Evolutionary conservation across 2,888 invertebrate genomes (phyloP).

Genomic region (Apoderus coryli): DNA sequence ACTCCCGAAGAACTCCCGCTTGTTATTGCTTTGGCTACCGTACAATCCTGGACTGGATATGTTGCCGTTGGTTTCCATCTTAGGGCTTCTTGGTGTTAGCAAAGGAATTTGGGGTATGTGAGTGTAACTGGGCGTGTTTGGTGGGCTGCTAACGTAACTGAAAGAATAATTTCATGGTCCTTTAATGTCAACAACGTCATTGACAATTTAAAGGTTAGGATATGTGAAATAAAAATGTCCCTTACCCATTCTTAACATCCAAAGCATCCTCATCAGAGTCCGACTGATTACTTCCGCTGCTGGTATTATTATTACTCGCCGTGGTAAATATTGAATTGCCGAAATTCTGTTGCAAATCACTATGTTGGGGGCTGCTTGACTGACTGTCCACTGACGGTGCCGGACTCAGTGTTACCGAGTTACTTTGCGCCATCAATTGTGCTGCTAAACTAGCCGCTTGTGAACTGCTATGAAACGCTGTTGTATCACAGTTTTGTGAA

Average conservation of each 20-base stretch:
- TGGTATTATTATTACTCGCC: slow-evolving; percentile 30
- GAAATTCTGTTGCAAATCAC: slow-evolving; percentile 37
- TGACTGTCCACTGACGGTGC: slow-evolving; percentile 81
- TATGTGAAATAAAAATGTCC: too few relatives aligned
- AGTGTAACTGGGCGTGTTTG: slow-evolving; percentile 38
- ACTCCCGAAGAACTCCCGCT: too few relatives aligned
- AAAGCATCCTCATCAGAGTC: slow-evolving; percentile 70
- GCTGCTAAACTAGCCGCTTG: slow-evolving; percentile 49
- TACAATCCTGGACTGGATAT: too few relatives aligned
- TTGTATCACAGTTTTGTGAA: slow-evolving; percentile 28
- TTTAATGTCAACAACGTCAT: too few relatives aligned
- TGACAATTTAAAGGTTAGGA: too few relatives aligned
- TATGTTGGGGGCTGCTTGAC: slow-evolving; percentile 71
- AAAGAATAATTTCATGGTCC: too few relatives aligned
- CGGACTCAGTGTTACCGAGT: slow-evolving; percentile 81
- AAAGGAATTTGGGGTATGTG: slow-evolving; percentile 30
- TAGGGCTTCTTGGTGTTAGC: slow-evolving; percentile 48
- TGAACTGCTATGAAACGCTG: slow-evolving; percentile 26
- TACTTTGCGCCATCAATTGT: slow-evolving; percentile 59
- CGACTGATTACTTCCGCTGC: slow-evolving; percentile 54
- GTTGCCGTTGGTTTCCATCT: slow-evolving; percentile 20
- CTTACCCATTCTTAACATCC: slow-evolving; percentile 26
- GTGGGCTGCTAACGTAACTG: slow-evolving; percentile 36
- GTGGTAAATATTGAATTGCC: slow-evolving; percentile 33
- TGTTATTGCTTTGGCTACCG: too few relatives aligned